phyloP scores from a whole-genome alignment of 2,888 invertebrate genomes.

The Phrixothrix hirtus region DNA sequence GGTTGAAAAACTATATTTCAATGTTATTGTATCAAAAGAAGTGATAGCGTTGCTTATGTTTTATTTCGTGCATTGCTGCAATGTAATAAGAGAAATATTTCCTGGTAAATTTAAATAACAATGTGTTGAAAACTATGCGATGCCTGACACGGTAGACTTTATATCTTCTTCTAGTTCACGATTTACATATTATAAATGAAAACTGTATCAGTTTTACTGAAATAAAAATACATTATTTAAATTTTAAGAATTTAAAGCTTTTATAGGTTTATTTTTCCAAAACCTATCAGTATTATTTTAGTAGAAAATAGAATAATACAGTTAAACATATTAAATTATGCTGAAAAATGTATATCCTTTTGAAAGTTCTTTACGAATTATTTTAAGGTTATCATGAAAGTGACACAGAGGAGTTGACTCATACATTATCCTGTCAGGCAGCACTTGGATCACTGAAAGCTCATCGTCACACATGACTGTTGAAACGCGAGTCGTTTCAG shows the following conservation, averaged over 20 bases:
- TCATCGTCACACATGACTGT: slow-evolving; percentile 19
- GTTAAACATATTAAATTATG: no score
- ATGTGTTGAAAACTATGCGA: slow-evolving; percentile 17
- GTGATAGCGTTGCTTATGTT: no score
- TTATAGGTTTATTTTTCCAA: no score
- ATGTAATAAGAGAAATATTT: not conserved
- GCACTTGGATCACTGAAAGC: slow-evolving; percentile 20
- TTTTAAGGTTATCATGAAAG: slow-evolving; percentile 14
- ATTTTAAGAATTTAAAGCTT: no score
- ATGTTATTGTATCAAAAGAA: no score
- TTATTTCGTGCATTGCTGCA: no score
- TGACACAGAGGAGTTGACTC: slow-evolving; percentile 19
- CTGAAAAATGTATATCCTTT: no score
- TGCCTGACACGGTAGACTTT: slow-evolving; percentile 15
- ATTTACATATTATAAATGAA: slow-evolving; percentile 25
- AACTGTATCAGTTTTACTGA: slow-evolving; percentile 22
- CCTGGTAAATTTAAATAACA: slow-evolving; percentile 23
- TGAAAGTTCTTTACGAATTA: slow-evolving; percentile 16
- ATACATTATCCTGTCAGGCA: slow-evolving; percentile 23
- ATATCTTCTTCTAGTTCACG: slow-evolving; percentile 23
- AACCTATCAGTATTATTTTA: no score
- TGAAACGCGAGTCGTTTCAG: slow-evolving; percentile 19
- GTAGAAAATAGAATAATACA: no score
- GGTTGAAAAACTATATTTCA: no score
- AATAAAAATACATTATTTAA: no score